phyloP scores from a whole-genome alignment of 2,797 vertebrate species.

The Podarcis lilfordi region DNA sequence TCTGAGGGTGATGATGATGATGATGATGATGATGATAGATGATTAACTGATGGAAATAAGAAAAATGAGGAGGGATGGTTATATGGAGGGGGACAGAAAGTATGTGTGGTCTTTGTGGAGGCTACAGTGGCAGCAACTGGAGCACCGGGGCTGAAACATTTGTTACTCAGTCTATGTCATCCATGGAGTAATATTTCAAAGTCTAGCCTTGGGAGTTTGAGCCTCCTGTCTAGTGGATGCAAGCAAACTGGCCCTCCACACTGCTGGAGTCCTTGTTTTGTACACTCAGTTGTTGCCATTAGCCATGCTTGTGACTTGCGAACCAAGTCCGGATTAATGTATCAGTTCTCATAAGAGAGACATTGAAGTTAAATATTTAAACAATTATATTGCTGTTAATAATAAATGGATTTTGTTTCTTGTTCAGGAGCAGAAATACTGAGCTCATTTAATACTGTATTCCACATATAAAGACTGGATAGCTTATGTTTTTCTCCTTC shows the following conservation, averaged over 20 bases:
- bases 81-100: too few relatives aligned
- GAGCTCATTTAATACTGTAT: not conserved
- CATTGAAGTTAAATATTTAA: not conserved
- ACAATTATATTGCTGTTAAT: not conserved
- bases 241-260: not conserved
- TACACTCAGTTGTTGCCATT: too few relatives aligned
- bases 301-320: too few relatives aligned
- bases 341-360: not conserved
- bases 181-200: not conserved
- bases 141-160: not conserved
- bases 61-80: too few relatives aligned
- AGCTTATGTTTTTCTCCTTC: conserved; percentile 22
- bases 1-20: too few relatives aligned
- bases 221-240: not conserved
- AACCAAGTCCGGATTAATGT: not conserved
- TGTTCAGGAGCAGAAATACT: not conserved
- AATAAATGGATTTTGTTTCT: not conserved
- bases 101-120: too few relatives aligned
- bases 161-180: too few relatives aligned
- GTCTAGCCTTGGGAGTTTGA: not conserved
- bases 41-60: too few relatives aligned
- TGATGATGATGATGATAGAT: too few relatives aligned
- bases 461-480: conserved; percentile 5
- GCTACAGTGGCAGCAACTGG: not conserved
- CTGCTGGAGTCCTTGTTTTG: too few relatives aligned